Base-by-base conservation (phyloP, 2,797 vertebrate genomes). In the Onychomys arenicola region DNA sequence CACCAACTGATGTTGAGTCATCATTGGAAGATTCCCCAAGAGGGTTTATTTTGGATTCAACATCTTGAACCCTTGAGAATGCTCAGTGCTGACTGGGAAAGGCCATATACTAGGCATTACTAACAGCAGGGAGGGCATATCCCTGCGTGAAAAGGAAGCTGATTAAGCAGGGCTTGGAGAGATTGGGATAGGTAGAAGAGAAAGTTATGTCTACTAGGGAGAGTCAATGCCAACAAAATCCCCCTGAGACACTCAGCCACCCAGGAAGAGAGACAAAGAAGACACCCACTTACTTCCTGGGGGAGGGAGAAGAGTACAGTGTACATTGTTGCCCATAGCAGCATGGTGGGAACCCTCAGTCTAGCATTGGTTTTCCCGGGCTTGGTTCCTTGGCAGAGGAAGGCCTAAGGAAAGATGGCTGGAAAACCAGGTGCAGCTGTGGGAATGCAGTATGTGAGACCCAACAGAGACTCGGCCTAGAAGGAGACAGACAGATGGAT, bases 21-120 rank as follows among this genome's bases (percentile, higher is more conserved):
- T 23, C 21, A 21, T 19, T 40, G 43, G 49, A 63, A 76, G 2
- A 17, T 5, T 17, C 3, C 32, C 7, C 1, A 12, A 63, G 34
- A 40, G 46, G 25, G 57, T 65, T 93, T 25, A 84, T 71, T 94
- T 89, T 82, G 59, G 14, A 84, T 11, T 89, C 73, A 76, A 13
- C 27, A 43, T 87, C n/a, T 71, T 59, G 23, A 73, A 91, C 37
- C 43, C 59, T 84, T 89, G 59, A 85, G 81, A 90, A 90, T 76
- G 49, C 11, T 84, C 65, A 84, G 7, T 23, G 49, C 75, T 96
- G 40, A 63, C 13, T 91, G 80, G 27, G 59, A 32, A 13, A 88
- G 65, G 63, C 21, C 65, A 61, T 4, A 1, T 46, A 82, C 46
- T 6, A 83, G 52, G 37, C 17, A 49, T n/a, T 65, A 76, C 55